Evolutionary conservation across 2,797 vertebrate genomes (phyloP).

Genomic region (Peromyscus eremicus): DNA sequence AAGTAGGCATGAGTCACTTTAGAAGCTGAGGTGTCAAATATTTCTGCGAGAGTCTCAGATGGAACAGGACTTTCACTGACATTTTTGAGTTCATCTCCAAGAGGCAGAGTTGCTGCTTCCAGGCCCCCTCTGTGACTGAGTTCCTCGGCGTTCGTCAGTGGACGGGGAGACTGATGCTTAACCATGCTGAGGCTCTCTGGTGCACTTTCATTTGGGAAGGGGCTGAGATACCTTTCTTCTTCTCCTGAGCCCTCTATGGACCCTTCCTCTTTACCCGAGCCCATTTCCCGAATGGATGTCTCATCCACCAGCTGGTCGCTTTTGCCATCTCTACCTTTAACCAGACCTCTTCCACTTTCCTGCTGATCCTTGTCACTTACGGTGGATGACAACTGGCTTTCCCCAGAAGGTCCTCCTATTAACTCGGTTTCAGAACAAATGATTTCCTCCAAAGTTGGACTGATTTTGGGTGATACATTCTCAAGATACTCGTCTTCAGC

Average conservation of each 20-base stretch:
- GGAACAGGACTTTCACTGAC: conserved; percentile 82
- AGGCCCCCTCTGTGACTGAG: conserved; percentile 49
- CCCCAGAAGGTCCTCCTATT: conserved; percentile 20
- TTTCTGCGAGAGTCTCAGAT: conserved; percentile 85
- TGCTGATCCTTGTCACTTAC: conserved; percentile 38
- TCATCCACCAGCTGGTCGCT: not conserved
- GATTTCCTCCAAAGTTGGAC: conserved; percentile 34
- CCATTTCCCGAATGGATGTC: not conserved
- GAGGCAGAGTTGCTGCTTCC: conserved; percentile 54
- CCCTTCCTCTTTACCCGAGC: not conserved
- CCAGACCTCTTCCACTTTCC: conserved; percentile 54
- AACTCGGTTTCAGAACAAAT: conserved; percentile 20
- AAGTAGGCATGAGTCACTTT: conserved; percentile 71
- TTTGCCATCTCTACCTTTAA: not conserved
- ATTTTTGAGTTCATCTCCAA: conserved; percentile 57
- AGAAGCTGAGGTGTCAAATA: conserved; percentile 84
- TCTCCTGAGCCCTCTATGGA: conserved; percentile 47
- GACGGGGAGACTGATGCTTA: not conserved
- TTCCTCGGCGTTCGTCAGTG: conserved; percentile 17
- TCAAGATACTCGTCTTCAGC: conserved; percentile 29
- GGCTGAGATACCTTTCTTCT: not conserved
- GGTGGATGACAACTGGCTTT: not conserved
- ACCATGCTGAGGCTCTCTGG: conserved; percentile 18
- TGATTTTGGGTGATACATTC: not conserved
- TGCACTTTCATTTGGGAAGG: not conserved